A percentile compares a stretch with the other conserved stretches of the same genome.
Evolutionary conservation across 2,113 vertebrate species (phyloP).

Genomic region (Erythrocercus mccallii): DNA sequence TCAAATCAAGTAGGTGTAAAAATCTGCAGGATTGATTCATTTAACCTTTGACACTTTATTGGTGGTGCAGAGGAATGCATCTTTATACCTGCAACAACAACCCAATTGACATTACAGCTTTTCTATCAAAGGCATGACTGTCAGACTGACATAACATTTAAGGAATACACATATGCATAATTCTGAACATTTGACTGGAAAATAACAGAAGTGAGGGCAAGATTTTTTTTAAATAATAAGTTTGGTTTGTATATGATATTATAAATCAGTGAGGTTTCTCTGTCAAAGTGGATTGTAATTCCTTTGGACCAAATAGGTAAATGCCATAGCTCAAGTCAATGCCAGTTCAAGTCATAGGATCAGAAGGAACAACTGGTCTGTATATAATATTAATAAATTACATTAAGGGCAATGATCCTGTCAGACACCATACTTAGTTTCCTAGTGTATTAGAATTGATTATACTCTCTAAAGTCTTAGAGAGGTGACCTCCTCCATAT

Average conservation of each 20-base stretch:
- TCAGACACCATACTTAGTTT: not conserved
- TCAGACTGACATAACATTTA: not conserved
- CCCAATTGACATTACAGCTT: not conserved
- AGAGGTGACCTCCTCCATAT: not conserved
- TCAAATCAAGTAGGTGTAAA: not conserved
- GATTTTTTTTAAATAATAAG: not conserved
- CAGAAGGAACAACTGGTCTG: not conserved
- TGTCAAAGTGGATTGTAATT: not conserved
- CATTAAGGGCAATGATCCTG: not conserved
- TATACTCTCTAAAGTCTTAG: not conserved
- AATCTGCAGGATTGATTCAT: not conserved
- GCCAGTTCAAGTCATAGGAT: not conserved
- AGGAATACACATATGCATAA: not conserved
- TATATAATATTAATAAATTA: not conserved
- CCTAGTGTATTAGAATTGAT: not conserved
- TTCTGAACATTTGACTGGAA: not conserved
- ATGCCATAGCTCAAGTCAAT: not conserved
- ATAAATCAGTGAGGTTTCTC: not conserved
- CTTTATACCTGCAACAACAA: not conserved
- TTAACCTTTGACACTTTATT: not conserved
- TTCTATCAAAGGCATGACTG: not conserved
- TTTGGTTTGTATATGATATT: not conserved
- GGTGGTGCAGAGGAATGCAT: not conserved
- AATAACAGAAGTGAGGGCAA: not conserved
- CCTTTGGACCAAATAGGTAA: not conserved